These are phyloP conservation scores for Ursus arctos DNA, from an alignment of 2,113 vertebrate species.

Conservation along the genomic window DNA sequence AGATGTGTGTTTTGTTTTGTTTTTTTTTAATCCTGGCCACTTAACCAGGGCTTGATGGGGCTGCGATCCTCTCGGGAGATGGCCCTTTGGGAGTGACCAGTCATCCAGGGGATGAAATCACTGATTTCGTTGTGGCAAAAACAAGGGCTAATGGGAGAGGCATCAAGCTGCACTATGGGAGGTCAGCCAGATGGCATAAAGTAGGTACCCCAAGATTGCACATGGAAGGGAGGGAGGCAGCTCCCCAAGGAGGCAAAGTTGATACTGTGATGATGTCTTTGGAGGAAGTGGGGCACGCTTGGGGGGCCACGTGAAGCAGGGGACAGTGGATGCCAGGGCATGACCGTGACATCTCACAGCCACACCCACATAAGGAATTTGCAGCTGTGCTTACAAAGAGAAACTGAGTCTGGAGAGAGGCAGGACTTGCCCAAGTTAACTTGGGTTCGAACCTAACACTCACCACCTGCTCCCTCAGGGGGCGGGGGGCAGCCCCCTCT, in stretches of 20 bases:
- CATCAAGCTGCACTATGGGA: background rate
- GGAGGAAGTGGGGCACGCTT: background rate
- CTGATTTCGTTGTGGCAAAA: background rate
- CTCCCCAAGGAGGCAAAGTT: background rate
- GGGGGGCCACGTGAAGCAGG: background rate
- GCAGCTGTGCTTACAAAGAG: background rate
- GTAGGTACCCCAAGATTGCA: background rate
- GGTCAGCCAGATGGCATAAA: background rate
- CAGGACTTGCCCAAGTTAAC: background rate
- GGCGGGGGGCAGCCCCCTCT: background rate
- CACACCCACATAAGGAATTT: background rate
- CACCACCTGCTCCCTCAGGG: accelerated
- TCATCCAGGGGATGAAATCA: background rate
- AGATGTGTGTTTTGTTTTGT: background rate
- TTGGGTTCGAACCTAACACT: background rate
- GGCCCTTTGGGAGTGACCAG: background rate
- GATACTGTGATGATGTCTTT: background rate
- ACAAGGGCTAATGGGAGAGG: background rate
- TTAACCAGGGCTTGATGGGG: background rate
- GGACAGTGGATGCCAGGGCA: background rate
- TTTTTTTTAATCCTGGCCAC: background rate
- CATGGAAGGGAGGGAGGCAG: background rate
- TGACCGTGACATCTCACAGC: background rate
- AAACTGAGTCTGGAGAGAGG: background rate
- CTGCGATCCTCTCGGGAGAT: background rate